A percentile compares a stretch with the other conserved stretches of the same genome.
Conservation (phyloP, 2,113 vertebrate genomes). For the Albula goreensis region DNA sequence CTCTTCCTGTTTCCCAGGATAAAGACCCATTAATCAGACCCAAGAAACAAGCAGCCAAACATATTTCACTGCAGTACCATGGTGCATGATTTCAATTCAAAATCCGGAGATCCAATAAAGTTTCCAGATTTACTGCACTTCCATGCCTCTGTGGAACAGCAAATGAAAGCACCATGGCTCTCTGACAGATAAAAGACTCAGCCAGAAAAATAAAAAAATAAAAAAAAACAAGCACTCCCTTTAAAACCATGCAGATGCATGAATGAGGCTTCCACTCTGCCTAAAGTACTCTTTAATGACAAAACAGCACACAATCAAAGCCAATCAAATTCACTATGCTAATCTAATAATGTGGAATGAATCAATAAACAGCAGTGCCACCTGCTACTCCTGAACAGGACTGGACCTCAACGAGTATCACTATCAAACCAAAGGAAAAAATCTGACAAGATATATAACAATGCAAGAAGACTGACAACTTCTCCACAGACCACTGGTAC, state of each 20-base stretch:
- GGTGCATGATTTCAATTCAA: background rate
- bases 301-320: background rate
- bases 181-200: too few species aligned
- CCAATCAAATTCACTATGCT: background rate
- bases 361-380: too few species aligned
- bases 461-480: too few species aligned
- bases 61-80: background rate
- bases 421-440: background rate
- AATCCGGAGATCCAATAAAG: background rate
- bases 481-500: too few species aligned
- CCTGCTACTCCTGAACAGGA: too few species aligned
- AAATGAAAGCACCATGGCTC: background rate
- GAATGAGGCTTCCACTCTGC: background rate
- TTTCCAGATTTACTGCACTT: background rate
- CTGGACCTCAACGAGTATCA: too few species aligned
- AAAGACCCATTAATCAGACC: background rate
- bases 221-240: too few species aligned
- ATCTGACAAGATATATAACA: background rate
- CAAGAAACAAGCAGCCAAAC: background rate
- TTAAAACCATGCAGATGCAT: too few species aligned
- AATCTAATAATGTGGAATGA: background rate
- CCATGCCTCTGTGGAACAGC: background rate
- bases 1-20: background rate
- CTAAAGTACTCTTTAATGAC: background rate
- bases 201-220: too few species aligned